Conservation (phyloP, 2,113 vertebrate genomes). For the Podiceps cristatus region DNA sequence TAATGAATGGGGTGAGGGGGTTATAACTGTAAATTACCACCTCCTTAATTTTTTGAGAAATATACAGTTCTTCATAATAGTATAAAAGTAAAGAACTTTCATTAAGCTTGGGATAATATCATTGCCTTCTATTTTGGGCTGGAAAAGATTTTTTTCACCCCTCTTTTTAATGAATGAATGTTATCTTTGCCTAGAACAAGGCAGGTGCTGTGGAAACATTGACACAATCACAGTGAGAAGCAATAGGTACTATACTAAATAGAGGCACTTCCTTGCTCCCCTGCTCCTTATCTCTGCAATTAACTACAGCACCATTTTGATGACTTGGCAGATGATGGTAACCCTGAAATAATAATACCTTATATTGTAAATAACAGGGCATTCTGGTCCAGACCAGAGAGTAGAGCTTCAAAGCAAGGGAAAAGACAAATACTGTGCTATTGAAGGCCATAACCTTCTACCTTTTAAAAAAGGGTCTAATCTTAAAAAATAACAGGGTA, state of each 20-base stretch:
- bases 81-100: neutral
- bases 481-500: conserved; percentile 62
- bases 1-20: neutral
- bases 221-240: neutral
- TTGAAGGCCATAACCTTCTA: conserved; percentile 49
- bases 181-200: neutral
- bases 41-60: neutral
- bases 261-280: neutral
- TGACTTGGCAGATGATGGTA: conserved; percentile 37
- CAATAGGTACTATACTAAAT: neutral
- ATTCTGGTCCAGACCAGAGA: neutral
- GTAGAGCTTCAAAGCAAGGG: neutral
- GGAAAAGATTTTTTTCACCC: neutral
- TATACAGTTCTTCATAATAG: neutral
- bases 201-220: neutral
- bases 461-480: conserved; percentile 63
- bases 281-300: conserved; percentile 11
- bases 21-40: neutral
- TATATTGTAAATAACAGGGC: conserved; percentile 39
- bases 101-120: neutral
- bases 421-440: conserved; percentile 36
- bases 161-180: neutral
- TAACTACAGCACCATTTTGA: conserved; percentile 25
- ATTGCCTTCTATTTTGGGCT: neutral
- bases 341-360: conserved; percentile 19